These are phyloP conservation scores for Hoplostethus mediterraneus DNA, from an alignment of 2,797 vertebrate species.

Conservation along the genomic window DNA sequence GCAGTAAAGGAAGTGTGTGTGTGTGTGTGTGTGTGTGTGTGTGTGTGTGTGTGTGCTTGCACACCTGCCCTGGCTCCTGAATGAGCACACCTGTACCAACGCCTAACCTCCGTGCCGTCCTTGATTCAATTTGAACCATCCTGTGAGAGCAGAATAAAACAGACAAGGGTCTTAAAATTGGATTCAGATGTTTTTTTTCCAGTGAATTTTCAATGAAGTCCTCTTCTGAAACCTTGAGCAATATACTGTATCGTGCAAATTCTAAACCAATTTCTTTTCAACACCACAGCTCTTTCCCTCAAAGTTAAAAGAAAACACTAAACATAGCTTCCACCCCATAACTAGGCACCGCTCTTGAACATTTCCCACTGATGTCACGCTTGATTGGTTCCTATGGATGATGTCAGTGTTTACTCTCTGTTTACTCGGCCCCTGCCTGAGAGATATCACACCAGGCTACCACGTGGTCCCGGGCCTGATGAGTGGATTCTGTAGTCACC, in stretches of 20 bases:
- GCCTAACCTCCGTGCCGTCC: background rate
- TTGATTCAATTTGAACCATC: background rate
- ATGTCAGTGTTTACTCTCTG: slow-evolving; percentile 79
- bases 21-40: slow-evolving; percentile 34
- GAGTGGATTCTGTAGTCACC: slow-evolving; percentile 45
- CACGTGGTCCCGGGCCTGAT: slow-evolving; percentile 62
- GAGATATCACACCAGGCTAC: slow-evolving; percentile 76
- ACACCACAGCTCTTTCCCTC: background rate
- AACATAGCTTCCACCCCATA: slow-evolving; percentile 7
- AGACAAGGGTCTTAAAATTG: background rate
- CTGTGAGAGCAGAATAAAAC: background rate
- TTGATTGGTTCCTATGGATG: slow-evolving; percentile 62
- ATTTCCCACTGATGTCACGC: slow-evolving; percentile 69
- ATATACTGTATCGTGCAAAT: background rate
- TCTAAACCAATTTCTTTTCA: background rate
- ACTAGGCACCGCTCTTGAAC: slow-evolving; percentile 6
- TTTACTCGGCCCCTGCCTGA: slow-evolving; percentile 76
- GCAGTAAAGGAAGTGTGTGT: slow-evolving; percentile 46
- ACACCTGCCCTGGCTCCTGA: slow-evolving; percentile 50
- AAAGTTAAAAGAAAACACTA: slow-evolving; percentile 1
- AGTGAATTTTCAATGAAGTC: background rate
- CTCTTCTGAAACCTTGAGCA: background rate
- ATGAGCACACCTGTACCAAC: slow-evolving; percentile 38
- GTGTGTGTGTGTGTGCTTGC: slow-evolving; percentile 28
- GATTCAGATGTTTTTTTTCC: background rate